Base-by-base conservation (phyloP, 2,888 invertebrate species). In the Vanessa cardui region DNA sequence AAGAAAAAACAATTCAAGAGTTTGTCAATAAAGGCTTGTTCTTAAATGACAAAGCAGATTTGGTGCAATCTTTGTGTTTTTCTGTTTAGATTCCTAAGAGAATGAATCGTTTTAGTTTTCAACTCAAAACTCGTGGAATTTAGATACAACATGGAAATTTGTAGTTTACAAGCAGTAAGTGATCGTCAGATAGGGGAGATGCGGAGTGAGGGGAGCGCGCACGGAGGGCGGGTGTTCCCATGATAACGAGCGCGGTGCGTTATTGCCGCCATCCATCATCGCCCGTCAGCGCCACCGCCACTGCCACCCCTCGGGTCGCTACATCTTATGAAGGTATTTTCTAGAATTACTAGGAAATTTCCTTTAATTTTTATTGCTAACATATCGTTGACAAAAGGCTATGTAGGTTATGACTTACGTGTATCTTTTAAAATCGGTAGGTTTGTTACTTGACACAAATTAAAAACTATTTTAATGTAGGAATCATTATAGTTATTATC, bases 261-360 rank as follows among this genome's bases (percentile, higher is more conserved):
- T 89, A 90, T 85, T 85, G 82, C 81, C 78, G 80, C 78, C 88
- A 90, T 90, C 88, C 85, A 90, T 90, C 90, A 90, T 86, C 82
- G 45, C 70, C 61, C 71, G 72, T 69, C 73, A 64, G 52, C 70
- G 54, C 64, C 64, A 62, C 68, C 64, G 62, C 62, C 52, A n/a
- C 62, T 59, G 64, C 64, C 52, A 63, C 47, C 66, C 52, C n/a
- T 33, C 63, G 47, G 31, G 20, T 50, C 39, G 64, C 62, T 62
- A 54, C 66, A 58, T 54, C 49, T 60, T 45, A 56, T 59, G 54
- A 12, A 12, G 39, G 39, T 62, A 64, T 47, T 64, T 63, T 58
- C 65, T 70, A 69, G 54, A 59, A 21, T 61, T 64, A 59, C 64
- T 62, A 56, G 64, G 68, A 39, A 39, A 63, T 68, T 69, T 47